Evolutionary conservation across 2,797 vertebrate genomes (phyloP).

Genomic region (Glossophaga mutica): DNA sequence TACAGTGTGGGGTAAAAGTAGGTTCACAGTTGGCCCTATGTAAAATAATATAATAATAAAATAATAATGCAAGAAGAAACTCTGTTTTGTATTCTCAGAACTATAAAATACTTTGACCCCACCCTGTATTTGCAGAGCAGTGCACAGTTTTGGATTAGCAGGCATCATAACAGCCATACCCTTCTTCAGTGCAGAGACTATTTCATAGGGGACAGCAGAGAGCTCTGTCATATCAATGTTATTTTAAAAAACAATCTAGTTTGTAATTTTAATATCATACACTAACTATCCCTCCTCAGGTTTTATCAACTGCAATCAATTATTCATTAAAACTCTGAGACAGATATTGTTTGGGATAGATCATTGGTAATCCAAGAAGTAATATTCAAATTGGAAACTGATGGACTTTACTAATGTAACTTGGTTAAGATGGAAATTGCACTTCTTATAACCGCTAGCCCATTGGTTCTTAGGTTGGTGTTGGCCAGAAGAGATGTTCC

Average conservation of each 20-base stretch:
- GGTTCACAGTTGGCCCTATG: not conserved
- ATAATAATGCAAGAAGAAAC: not conserved
- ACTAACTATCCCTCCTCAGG: not conserved
- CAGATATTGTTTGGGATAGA: not conserved
- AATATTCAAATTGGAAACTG: not conserved
- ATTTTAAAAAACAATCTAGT: not conserved
- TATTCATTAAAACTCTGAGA: not conserved
- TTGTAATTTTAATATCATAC: not conserved
- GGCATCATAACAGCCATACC: not conserved
- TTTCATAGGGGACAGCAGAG: not conserved
- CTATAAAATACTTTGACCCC: not conserved
- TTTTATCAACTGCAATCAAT: not conserved
- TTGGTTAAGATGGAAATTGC: not conserved
- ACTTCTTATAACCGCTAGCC: not conserved
- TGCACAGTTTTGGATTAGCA: not conserved
- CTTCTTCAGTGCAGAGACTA: not conserved
- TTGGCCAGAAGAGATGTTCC: not conserved
- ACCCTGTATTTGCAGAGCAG: not conserved
- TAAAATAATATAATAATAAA: not conserved
- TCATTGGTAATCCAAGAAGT: not conserved
- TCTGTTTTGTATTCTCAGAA: not conserved
- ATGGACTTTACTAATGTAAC: not conserved
- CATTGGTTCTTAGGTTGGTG: not conserved
- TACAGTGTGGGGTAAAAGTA: too few relatives aligned
- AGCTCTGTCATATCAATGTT: not conserved